Evolutionary conservation across 1,140 invertebrate genomes (phyloP).

Genomic region (Brachystomella parvula): DNA sequence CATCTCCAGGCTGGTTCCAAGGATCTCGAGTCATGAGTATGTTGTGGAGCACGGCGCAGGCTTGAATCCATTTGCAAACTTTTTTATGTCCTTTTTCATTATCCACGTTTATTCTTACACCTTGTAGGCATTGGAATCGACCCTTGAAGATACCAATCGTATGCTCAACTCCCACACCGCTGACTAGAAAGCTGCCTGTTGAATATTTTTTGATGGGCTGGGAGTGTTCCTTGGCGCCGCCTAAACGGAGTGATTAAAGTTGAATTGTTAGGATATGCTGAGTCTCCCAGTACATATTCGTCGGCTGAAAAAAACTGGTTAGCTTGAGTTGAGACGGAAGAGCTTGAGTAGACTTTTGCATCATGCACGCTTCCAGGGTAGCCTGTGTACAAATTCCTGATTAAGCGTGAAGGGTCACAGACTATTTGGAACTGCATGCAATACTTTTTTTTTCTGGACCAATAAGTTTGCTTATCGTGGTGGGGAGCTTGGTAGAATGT

Average conservation of each 20-base stretch:
- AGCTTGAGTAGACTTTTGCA: constrained; percentile 13
- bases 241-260: constrained; percentile 9
- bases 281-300: constrained; percentile 18
- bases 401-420: constrained; percentile 1
- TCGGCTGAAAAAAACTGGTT: background rate
- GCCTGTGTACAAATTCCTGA: constrained; percentile 2
- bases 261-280: constrained; percentile 8
- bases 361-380: constrained; percentile 20
- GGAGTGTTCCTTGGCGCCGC: background rate
- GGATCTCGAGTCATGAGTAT: background rate
- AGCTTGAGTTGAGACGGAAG: background rate
- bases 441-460: constrained; percentile 12
- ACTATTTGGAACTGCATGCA: constrained; percentile 15
- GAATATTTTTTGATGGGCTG: background rate
- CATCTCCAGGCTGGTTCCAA: constrained; percentile 11
- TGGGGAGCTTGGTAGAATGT: constrained; percentile 4
- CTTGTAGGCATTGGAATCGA: constrained; percentile 15
- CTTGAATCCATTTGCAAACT: constrained; percentile 12
- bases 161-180: constrained; percentile 17
- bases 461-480: constrained; percentile 14
- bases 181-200: constrained; percentile 7
- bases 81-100: constrained; percentile 1
- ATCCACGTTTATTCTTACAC: background rate
- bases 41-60: constrained; percentile 15
- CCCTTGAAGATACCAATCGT: constrained; percentile 17